Percentiles rank a stretch among this genome's conserved stretches.
phyloP scores from a whole-genome alignment of 2,888 invertebrate species.

The Drosophila birchii region DNA sequence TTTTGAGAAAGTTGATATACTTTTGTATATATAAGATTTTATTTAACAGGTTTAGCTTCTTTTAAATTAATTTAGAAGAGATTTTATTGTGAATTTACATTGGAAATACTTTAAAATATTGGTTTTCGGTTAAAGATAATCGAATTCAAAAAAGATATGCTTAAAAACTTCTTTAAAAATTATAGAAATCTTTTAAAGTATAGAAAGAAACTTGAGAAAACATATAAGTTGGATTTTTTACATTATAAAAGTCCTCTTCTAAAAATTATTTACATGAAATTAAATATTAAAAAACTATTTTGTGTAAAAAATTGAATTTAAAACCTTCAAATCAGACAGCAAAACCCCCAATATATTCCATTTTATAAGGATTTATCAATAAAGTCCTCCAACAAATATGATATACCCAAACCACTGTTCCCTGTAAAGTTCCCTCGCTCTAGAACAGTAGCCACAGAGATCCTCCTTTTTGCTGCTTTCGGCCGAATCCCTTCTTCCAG shows the following conservation, averaged over 20 bases:
- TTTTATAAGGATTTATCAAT: not conserved
- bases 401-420: constrained; percentile 20
- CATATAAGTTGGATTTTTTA: too few relatives aligned
- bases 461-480: constrained; percentile 19
- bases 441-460: constrained; percentile 29
- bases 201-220: not conserved
- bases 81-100: not conserved
- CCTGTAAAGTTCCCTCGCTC: constrained; percentile 2
- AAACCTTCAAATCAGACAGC: not conserved
- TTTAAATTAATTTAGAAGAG: not conserved
- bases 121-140: not conserved
- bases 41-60: not conserved
- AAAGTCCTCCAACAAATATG: not conserved
- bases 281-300: too few relatives aligned
- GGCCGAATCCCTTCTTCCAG: constrained; percentile 11
- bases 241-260: not conserved
- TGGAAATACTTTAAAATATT: not conserved
- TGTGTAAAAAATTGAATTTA: too few relatives aligned
- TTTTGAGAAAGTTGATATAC: not conserved
- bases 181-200: not conserved
- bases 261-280: not conserved
- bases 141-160: not conserved
- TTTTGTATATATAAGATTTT: not conserved
- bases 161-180: not conserved
- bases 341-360: too few relatives aligned